Percentiles rank a stretch among this genome's conserved stretches.
Evolutionary conservation across 2,113 vertebrate species (phyloP).

Genomic region (mouse (Mus musculus)): DNA sequence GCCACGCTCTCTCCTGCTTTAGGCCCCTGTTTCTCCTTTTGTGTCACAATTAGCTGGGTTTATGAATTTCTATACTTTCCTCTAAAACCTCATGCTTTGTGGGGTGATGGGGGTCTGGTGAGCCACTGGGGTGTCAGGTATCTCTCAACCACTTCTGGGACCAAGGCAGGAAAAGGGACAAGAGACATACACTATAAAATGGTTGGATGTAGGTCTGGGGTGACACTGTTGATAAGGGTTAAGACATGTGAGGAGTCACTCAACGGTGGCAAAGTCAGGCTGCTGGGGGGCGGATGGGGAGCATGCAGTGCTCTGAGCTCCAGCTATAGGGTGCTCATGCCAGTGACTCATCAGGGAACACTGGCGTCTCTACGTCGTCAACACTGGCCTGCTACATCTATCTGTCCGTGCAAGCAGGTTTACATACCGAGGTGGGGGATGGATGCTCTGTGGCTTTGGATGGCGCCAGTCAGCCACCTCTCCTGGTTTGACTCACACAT

Average conservation of each 20-base stretch:
- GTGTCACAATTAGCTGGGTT: neutral
- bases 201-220: neutral
- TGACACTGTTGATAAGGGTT: rapidly evolving
- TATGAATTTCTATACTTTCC: neutral
- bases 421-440: neutral
- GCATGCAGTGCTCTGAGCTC: rapidly evolving
- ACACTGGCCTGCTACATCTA: too few relatives aligned
- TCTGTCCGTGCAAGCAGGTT: neutral
- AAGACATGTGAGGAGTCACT: rapidly evolving
- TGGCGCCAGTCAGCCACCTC: rapidly evolving
- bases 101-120: neutral
- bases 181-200: neutral
- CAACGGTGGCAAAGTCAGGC: neutral
- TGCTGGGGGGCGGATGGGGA: rapidly evolving
- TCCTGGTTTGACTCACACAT: too few relatives aligned
- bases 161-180: neutral
- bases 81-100: neutral
- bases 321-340: rapidly evolving
- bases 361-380: too few relatives aligned
- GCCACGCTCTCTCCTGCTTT: too few relatives aligned
- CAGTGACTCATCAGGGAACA: neutral
- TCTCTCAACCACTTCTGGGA: neutral
- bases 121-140: neutral
- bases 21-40: neutral
- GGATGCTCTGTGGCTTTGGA: neutral